Evolutionary conservation across 2,797 vertebrate species (phyloP).

Genomic region (Acanthurus tractus): DNA sequence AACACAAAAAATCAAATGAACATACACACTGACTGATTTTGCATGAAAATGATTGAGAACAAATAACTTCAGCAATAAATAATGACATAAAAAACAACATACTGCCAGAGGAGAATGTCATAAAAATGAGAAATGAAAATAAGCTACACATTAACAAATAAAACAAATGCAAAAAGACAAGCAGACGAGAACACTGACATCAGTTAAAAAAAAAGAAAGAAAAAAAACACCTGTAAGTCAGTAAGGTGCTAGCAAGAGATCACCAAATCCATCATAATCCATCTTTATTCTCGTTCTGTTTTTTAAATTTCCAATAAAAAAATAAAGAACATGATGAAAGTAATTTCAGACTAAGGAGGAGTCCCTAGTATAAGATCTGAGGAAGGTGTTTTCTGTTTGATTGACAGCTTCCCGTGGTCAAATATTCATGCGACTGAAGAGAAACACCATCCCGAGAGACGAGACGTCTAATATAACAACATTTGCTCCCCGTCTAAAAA

Average conservation of each 20-base stretch:
- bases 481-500: constrained; percentile 87
- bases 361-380: constrained; percentile 79
- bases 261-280: constrained; percentile 88
- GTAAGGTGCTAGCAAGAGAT: constrained; percentile 88
- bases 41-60: constrained; percentile 75
- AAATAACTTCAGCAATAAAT: constrained; percentile 86
- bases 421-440: constrained; percentile 91
- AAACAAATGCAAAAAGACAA: constrained; percentile 59
- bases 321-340: constrained; percentile 86
- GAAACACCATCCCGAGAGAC: constrained; percentile 89
- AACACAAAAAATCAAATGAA: constrained; percentile 85
- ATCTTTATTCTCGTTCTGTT: constrained; percentile 84
- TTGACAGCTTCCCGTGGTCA: constrained; percentile 88
- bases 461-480: constrained; percentile 91
- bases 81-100: constrained; percentile 73
- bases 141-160: constrained; percentile 66
- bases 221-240: constrained; percentile 85
- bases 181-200: constrained; percentile 66
- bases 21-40: constrained; percentile 76
- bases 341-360: constrained; percentile 85
- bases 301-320: constrained; percentile 83
- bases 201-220: constrained; percentile 75
- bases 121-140: constrained; percentile 75
- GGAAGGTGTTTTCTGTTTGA: constrained; percentile 83
- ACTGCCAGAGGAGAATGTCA: constrained; percentile 62